Conservation (phyloP, 2,888 invertebrate species). For the Mythimna albipuncta region DNA sequence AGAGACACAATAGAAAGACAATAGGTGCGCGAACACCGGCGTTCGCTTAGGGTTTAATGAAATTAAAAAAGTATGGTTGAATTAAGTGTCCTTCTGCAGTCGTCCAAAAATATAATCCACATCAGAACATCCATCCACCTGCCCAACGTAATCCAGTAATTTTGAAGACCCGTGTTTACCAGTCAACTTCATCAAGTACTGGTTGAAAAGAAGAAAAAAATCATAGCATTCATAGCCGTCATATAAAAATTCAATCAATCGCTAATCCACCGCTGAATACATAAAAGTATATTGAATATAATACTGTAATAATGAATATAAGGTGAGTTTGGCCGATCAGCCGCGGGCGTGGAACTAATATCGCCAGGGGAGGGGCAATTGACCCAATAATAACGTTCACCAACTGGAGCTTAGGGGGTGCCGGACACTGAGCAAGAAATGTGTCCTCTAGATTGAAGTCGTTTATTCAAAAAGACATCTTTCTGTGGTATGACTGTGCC, state of each 20-base stretch:
- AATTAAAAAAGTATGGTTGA: not conserved
- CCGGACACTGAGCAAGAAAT: conserved; percentile 54
- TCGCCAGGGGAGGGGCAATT: conserved; percentile 75
- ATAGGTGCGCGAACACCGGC: too few relatives aligned
- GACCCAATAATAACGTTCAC: conserved; percentile 81
- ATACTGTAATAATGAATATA: conserved; percentile 67
- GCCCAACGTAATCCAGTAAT: conserved; percentile 16
- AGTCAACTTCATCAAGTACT: conserved; percentile 26
- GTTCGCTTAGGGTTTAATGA: too few relatives aligned
- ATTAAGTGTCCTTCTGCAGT: not conserved
- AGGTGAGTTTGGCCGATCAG: conserved; percentile 63
- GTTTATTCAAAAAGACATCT: too few relatives aligned
- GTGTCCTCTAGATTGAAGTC: not conserved
- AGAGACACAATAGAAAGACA: too few relatives aligned
- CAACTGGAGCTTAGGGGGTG: conserved; percentile 62
- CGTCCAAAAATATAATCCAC: not conserved
- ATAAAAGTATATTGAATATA: conserved; percentile 66
- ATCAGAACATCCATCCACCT: not conserved
- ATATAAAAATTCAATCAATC: conserved; percentile 60
- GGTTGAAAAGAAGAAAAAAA: conserved; percentile 28
- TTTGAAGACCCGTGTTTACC: conserved; percentile 28
- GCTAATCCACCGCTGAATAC: conserved; percentile 56
- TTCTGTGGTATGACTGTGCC: too few relatives aligned
- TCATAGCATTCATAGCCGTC: conserved; percentile 42
- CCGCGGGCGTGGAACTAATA: conserved; percentile 66